These are phyloP conservation scores for Lumbricus terrestris DNA, from an alignment of 2,888 invertebrate species.

Conservation along the genomic window DNA sequence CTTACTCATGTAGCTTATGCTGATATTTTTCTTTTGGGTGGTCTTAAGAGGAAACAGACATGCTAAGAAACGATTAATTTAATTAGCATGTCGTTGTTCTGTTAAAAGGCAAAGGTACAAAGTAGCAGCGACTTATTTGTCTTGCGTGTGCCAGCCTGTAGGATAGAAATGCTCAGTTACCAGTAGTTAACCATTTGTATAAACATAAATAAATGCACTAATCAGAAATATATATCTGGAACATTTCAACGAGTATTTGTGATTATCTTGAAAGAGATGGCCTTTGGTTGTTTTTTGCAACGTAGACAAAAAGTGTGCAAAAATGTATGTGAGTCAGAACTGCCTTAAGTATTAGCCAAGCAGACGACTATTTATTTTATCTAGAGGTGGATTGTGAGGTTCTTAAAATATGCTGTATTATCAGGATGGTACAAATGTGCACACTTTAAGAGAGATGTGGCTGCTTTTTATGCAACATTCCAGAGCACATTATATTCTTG, in stretches of 20 bases:
- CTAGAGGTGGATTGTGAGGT: neutral
- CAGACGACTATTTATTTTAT: neutral
- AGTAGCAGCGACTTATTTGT: neutral
- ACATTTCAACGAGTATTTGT: neutral
- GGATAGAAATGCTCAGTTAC: neutral
- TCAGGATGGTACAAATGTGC: neutral
- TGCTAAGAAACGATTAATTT: neutral
- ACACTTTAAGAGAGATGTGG: neutral
- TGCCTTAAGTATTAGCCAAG: neutral
- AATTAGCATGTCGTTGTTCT: neutral
- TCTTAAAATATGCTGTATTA: neutral
- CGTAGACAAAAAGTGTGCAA: neutral
- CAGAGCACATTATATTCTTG: neutral
- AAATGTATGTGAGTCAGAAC: neutral
- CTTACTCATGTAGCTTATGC: neutral
- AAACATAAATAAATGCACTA: neutral
- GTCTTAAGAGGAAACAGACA: neutral
- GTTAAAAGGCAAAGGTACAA: neutral
- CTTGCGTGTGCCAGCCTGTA: neutral
- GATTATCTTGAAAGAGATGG: neutral
- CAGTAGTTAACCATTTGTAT: neutral
- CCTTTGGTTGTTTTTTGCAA: neutral
- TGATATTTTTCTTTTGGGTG: neutral
- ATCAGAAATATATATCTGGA: neutral
- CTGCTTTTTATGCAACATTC: neutral